These are phyloP conservation scores for Vimba vimba DNA, from an alignment of 2,113 vertebrate genomes.

Conservation along the genomic window DNA sequence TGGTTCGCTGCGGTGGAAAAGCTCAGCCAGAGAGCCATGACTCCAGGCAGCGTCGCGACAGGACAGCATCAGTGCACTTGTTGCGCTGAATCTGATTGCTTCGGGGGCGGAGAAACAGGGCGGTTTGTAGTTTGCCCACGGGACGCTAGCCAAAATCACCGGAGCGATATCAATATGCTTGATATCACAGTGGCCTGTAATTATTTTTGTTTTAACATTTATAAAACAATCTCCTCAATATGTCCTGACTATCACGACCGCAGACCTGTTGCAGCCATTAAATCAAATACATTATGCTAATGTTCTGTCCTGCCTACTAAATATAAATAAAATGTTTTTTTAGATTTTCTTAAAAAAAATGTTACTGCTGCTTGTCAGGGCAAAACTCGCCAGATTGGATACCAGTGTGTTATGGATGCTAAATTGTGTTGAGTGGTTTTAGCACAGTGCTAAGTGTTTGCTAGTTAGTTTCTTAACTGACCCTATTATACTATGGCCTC, in stretches of 20 bases:
- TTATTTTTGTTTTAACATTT: background rate
- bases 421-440: background rate
- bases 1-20: background rate
- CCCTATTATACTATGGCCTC: background rate
- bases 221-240: background rate
- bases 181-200: background rate
- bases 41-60: conserved; percentile 52
- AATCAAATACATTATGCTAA: background rate
- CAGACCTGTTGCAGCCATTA: background rate
- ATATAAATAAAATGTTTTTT: background rate
- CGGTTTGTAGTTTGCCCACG: conserved; percentile 9
- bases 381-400: background rate
- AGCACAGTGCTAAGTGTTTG: background rate
- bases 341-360: background rate
- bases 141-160: background rate
- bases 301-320: background rate
- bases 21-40: conserved; percentile 19
- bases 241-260: background rate
- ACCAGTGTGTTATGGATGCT: background rate
- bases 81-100: conserved; percentile 71
- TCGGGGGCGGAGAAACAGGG: conserved; percentile 55
- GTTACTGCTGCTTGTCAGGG: background rate
- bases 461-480: background rate
- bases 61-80: conserved; percentile 77
- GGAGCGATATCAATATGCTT: background rate